These are phyloP conservation scores for Jordanella pulchra DNA, from an alignment of 2,797 vertebrate genomes.

Conservation along the genomic window DNA sequence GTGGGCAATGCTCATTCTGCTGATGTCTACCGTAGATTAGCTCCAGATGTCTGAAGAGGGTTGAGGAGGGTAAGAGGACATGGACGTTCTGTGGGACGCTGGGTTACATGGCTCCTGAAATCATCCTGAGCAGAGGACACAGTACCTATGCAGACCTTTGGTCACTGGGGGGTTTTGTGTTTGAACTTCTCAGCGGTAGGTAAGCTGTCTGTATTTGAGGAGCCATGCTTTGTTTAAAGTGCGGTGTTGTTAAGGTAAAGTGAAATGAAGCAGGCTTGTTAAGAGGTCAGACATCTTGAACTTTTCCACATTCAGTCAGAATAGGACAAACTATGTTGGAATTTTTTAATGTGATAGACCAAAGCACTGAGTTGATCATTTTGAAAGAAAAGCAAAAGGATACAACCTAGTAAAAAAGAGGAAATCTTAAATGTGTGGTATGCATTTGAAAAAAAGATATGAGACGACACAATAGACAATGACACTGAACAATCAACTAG, in stretches of 20 bases:
- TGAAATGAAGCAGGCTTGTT: not conserved
- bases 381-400: no score
- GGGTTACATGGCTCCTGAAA: conserved; percentile 82
- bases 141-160: conserved; percentile 74
- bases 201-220: conserved; percentile 40
- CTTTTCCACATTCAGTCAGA: not conserved
- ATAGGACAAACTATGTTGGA: not conserved
- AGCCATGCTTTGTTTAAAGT: conserved; percentile 1
- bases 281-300: not conserved
- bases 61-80: conserved; percentile 75
- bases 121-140: conserved; percentile 79
- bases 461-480: not conserved
- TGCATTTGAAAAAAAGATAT: not conserved
- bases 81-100: conserved; percentile 83
- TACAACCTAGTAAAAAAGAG: no score
- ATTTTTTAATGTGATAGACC: no score
- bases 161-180: conserved; percentile 82
- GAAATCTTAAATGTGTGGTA: not conserved
- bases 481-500: not conserved
- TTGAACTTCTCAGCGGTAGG: conserved; percentile 80
- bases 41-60: conserved; percentile 76
- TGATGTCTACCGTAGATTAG: conserved; percentile 63
- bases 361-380: no score
- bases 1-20: not conserved
- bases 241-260: not conserved